Evolutionary conservation across 2,888 invertebrate genomes (phyloP).

Genomic region (Hofmannophila pseudospretella): DNA sequence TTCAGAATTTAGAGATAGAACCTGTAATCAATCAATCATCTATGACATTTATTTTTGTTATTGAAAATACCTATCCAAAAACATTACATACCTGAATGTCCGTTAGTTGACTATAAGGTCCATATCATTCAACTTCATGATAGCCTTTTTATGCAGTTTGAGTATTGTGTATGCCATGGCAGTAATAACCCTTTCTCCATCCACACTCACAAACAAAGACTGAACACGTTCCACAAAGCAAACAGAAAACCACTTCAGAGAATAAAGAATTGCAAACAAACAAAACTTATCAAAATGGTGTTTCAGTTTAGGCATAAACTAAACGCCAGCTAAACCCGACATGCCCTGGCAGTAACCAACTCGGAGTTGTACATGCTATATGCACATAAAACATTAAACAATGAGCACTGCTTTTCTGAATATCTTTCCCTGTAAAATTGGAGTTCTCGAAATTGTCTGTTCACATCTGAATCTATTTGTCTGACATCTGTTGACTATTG

Average conservation of each 20-base stretch:
- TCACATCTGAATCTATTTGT: slow-evolving; percentile 99
- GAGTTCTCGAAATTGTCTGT: slow-evolving; percentile 98
- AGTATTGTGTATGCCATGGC: slow-evolving; percentile 97
- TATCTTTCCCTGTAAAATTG: slow-evolving; percentile 94
- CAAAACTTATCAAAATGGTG: slow-evolving; percentile 97
- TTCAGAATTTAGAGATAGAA: no score
- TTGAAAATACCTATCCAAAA: no score
- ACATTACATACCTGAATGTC: slow-evolving; percentile 91
- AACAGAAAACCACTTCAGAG: slow-evolving; percentile 99
- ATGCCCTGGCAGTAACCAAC: slow-evolving; percentile 99
- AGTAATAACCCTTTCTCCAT: slow-evolving; percentile 95
- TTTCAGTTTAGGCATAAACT: slow-evolving; percentile 96
- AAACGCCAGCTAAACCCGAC: slow-evolving; percentile 98
- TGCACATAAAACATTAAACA: slow-evolving; percentile 97
- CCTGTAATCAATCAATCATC: no score
- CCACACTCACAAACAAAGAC: slow-evolving; percentile 96
- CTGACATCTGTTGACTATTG: slow-evolving; percentile 96
- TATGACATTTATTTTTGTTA: no score
- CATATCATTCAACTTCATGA: slow-evolving; percentile 89
- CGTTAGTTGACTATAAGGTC: slow-evolving; percentile 91
- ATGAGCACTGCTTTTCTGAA: slow-evolving; percentile 95
- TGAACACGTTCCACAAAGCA: slow-evolving; percentile 99
- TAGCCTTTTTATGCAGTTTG: slow-evolving; percentile 92
- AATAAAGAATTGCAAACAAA: slow-evolving; percentile 96
- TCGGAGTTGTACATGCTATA: slow-evolving; percentile 99